A percentile compares a stretch with the other conserved stretches of the same genome.
Evolutionary conservation across 2,113 vertebrate genomes (phyloP).

Genomic region (Tauraco erythrolophus): DNA sequence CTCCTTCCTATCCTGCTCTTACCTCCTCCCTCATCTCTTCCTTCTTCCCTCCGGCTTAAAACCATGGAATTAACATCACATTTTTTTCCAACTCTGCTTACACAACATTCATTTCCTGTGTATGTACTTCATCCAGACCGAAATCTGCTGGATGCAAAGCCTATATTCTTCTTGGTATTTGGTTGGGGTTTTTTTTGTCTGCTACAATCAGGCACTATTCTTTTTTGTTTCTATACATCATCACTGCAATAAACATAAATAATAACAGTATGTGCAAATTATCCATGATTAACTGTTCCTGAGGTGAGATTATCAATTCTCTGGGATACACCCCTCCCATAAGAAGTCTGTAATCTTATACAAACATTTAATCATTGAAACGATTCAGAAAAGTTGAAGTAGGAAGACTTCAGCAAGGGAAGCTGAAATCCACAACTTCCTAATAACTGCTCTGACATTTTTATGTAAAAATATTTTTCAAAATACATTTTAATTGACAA

Average conservation of each 20-base stretch:
- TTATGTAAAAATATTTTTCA: neutral
- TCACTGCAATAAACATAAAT: neutral
- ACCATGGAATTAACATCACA: neutral
- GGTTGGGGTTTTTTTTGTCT: neutral
- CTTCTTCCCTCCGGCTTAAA: neutral
- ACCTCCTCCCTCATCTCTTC: neutral
- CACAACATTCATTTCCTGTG: neutral
- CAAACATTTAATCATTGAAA: neutral
- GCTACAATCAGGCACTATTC: constrained; percentile 5
- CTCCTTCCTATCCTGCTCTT: neutral
- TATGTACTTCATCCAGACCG: neutral
- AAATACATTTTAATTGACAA: neutral
- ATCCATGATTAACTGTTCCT: neutral
- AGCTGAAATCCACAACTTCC: neutral
- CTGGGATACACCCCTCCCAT: neutral
- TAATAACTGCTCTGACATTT: neutral
- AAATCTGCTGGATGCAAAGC: constrained; percentile 4
- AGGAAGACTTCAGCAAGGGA: neutral
- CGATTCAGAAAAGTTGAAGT: neutral
- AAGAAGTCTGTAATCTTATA: neutral
- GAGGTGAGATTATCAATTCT: neutral
- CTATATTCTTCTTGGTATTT: neutral
- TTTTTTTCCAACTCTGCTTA: neutral
- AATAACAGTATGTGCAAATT: neutral
- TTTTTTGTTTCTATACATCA: constrained; percentile 19